Conservation (phyloP, 2,888 invertebrate genomes). For the Leucania comma region DNA sequence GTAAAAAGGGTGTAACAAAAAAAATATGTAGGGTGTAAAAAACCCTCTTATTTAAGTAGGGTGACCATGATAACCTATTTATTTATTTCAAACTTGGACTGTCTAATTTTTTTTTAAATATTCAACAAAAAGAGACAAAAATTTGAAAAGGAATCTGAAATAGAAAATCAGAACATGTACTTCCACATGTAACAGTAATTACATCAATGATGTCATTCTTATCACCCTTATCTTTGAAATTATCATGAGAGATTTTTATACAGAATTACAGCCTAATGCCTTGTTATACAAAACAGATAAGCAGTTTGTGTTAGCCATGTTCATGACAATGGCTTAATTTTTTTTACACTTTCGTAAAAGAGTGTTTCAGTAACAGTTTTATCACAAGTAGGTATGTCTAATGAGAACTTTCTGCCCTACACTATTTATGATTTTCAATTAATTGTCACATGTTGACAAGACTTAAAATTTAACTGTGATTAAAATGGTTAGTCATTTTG, state of each 20-base stretch:
- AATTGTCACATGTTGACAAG: not conserved
- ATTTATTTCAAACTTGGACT: constrained; percentile 12
- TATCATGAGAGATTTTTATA: constrained; percentile 18
- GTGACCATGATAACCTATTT: constrained; percentile 26
- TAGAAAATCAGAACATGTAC: not conserved
- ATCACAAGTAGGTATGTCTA: not conserved
- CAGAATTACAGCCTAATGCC: constrained; percentile 18
- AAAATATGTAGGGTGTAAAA: not conserved
- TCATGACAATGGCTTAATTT: constrained; percentile 2
- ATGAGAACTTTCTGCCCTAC: not conserved
- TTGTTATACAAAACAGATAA: constrained; percentile 30
- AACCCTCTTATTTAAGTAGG: not conserved
- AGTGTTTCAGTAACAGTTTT: not conserved
- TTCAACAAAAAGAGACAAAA: no score
- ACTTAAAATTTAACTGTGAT: not conserved
- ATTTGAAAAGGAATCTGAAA: not conserved
- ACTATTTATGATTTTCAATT: constrained; percentile 15
- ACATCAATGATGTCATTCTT: constrained; percentile 15
- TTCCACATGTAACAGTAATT: constrained; percentile 1
- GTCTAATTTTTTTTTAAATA: no score
- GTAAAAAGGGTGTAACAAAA: constrained; percentile 10
- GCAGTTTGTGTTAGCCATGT: not conserved
- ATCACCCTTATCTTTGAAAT: constrained; percentile 33
- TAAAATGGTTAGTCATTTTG: not conserved
- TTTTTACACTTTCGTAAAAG: not conserved